phyloP scores from a whole-genome alignment of 2,888 invertebrate species.

The Steromphala cineraria region DNA sequence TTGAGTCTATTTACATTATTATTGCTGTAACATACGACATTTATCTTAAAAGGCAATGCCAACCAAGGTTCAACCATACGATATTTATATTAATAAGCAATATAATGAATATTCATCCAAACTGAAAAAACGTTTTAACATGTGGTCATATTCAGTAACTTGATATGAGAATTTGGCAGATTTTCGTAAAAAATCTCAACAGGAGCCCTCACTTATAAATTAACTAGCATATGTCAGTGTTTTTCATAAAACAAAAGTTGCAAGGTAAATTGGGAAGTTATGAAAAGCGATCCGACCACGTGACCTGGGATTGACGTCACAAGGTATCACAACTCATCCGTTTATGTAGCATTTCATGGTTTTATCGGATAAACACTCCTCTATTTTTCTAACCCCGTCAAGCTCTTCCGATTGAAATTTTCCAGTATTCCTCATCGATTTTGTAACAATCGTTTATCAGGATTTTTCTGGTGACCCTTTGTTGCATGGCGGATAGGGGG shows the following conservation, averaged over 20 bases:
- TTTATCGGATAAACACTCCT: conserved; percentile 16
- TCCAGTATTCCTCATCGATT: conserved; percentile 23
- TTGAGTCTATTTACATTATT: too few species aligned
- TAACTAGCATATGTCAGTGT: background rate
- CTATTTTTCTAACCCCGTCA: conserved; percentile 6
- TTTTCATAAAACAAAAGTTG: conserved; percentile 15
- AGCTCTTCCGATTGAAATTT: conserved; percentile 19
- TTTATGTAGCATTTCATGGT: conserved; percentile 19
- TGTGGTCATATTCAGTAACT: too few species aligned
- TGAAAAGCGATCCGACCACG: conserved; percentile 1
- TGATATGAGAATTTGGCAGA: too few species aligned
- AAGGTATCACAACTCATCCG: background rate
- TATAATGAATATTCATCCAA: too few species aligned
- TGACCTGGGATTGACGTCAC: background rate
- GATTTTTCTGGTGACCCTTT: background rate
- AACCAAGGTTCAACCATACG: too few species aligned
- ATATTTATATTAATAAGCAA: too few species aligned
- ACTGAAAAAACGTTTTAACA: too few species aligned
- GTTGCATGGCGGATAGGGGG: background rate
- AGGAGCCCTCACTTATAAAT: background rate
- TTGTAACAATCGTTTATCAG: conserved; percentile 18
- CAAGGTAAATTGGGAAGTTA: conserved; percentile 5
- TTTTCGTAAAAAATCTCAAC: too few species aligned
- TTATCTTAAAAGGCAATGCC: too few species aligned
- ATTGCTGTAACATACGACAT: too few species aligned